phyloP scores from a whole-genome alignment of 1,140 invertebrate genomes.

The Vanessa tameamea region DNA sequence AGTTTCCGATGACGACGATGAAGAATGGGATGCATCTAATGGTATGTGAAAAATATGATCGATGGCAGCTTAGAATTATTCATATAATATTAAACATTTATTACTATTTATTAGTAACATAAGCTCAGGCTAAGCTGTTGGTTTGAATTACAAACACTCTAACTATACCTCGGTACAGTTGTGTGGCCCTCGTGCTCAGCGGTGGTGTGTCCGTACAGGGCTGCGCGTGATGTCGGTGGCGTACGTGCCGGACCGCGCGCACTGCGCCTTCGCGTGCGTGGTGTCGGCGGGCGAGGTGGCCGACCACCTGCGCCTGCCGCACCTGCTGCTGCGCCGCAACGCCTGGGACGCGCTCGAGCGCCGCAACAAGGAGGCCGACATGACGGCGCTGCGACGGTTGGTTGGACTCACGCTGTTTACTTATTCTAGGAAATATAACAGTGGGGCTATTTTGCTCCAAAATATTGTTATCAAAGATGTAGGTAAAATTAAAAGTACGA shows the following conservation, averaged over 20 bases:
- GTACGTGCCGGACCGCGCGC: constrained; percentile 92
- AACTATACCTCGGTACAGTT: too few relatives aligned
- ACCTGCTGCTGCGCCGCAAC: constrained; percentile 88
- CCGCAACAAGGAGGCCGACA: constrained; percentile 86
- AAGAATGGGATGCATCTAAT: constrained; percentile 93
- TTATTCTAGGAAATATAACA: too few relatives aligned
- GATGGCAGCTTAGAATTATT: background rate
- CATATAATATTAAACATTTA: too few relatives aligned
- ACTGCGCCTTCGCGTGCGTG: constrained; percentile 94
- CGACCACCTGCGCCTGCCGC: constrained; percentile 93
- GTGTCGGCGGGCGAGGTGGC: constrained; percentile 95
- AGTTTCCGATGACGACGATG: constrained; percentile 91
- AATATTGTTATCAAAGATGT: too few relatives aligned
- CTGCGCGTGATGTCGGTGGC: constrained; percentile 93
- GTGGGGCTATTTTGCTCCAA: too few relatives aligned
- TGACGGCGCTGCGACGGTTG: constrained; percentile 87
- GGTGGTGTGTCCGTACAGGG: constrained; percentile 73
- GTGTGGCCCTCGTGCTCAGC: too few relatives aligned
- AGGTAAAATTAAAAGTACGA: too few relatives aligned
- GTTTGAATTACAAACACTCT: too few relatives aligned
- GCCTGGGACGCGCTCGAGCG: constrained; percentile 66
- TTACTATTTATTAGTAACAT: too few relatives aligned
- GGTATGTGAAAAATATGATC: constrained; percentile 44
- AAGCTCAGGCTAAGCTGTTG: too few relatives aligned
- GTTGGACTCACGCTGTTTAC: background rate